These are phyloP conservation scores for Bibio marci DNA, from an alignment of 2,888 invertebrate species.

Conservation along the genomic window DNA sequence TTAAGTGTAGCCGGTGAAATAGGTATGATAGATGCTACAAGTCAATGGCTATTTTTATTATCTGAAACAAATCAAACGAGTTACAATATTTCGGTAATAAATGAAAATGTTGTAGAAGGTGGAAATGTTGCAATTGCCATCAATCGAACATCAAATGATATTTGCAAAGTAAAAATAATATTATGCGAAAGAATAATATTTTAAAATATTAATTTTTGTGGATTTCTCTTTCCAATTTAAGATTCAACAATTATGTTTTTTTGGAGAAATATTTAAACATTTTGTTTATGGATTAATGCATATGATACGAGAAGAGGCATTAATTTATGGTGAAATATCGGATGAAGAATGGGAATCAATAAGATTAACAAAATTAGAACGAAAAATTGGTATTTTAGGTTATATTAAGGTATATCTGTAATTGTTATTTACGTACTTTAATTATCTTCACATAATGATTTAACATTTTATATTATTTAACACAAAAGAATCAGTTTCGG, in stretches of 20 bases:
- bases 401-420: constrained; percentile 42
- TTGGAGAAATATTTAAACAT: constrained; percentile 45
- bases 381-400: constrained; percentile 42
- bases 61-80: constrained; percentile 37
- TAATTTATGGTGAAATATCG: constrained; percentile 55
- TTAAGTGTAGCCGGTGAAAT: constrained; percentile 49
- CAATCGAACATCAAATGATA: constrained; percentile 39
- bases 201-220: too few relatives aligned
- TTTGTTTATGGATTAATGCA: constrained; percentile 51
- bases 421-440: not conserved
- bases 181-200: too few relatives aligned
- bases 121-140: constrained; percentile 65
- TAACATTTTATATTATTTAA: too few relatives aligned
- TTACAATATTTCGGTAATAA: constrained; percentile 31
- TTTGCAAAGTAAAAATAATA: constrained; percentile 34
- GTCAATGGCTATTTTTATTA: constrained; percentile 69
- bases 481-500: constrained; percentile 22
- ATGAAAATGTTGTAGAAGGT: constrained; percentile 36
- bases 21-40: constrained; percentile 48
- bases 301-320: constrained; percentile 50
- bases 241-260: constrained; percentile 51
- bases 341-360: constrained; percentile 77
- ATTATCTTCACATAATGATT: too few relatives aligned
- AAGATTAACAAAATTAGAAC: constrained; percentile 47
- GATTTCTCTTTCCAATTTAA: constrained; percentile 18